Conservation (phyloP, 2,113 vertebrate genomes). For the Mugil cephalus region DNA sequence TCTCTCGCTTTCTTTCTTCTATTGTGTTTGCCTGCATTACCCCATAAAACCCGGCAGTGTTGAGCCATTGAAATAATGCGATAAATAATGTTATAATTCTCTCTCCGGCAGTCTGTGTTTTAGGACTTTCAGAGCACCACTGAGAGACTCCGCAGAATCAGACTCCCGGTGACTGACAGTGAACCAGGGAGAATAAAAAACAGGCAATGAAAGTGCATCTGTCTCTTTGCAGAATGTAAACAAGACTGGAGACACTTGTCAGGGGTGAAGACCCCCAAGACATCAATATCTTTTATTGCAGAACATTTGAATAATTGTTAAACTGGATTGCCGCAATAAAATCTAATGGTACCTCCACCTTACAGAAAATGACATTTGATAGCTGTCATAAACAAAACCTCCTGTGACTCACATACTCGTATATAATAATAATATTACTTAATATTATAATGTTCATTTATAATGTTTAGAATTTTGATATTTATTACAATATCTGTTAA, state of each 20-base stretch:
- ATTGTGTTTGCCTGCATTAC: slow-evolving; percentile 2
- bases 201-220: slow-evolving; percentile 10
- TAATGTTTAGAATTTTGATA: too few species aligned
- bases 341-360: background rate
- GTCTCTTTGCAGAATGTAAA: slow-evolving; percentile 24
- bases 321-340: background rate
- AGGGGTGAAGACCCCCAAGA: slow-evolving; percentile 1
- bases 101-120: slow-evolving; percentile 50
- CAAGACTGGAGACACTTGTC: slow-evolving; percentile 14
- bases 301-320: background rate
- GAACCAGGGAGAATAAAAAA: slow-evolving; percentile 14
- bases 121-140: slow-evolving; percentile 59
- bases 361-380: background rate
- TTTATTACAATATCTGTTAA: too few species aligned
- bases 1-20: background rate
- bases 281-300: background rate
- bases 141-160: slow-evolving; percentile 23
- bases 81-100: slow-evolving; percentile 56
- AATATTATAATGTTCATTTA: too few species aligned
- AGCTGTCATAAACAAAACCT: background rate
- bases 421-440: too few species aligned
- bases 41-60: slow-evolving; percentile 33
- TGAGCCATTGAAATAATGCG: slow-evolving; percentile 60
- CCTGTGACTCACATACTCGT: too few species aligned
- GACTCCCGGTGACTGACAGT: slow-evolving; percentile 4